These are phyloP conservation scores for Corythoichthys intestinalis DNA, from an alignment of 2,113 vertebrate genomes.

Conservation along the genomic window DNA sequence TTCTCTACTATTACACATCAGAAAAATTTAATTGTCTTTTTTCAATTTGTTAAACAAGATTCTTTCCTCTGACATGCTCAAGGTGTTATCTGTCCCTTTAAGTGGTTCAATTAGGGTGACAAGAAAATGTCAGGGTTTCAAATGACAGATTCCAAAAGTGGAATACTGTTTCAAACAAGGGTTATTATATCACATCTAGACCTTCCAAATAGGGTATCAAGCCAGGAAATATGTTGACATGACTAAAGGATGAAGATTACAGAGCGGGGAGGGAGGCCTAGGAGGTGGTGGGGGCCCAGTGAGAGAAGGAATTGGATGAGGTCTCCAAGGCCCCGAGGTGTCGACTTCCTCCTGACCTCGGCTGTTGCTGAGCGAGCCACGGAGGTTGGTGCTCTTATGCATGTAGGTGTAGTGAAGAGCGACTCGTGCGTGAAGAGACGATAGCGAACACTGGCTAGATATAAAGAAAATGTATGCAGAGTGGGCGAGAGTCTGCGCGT, in stretches of 20 bases:
- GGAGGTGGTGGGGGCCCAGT: constrained; percentile 6
- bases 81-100: too few relatives aligned
- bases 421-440: constrained; percentile 14
- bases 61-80: too few relatives aligned
- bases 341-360: constrained; percentile 45
- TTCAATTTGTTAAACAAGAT: too few relatives aligned
- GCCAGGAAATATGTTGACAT: neutral
- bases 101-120: neutral
- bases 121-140: neutral
- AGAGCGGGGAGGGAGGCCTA: constrained; percentile 28
- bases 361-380: constrained; percentile 27
- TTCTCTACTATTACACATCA: too few relatives aligned
- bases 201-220: neutral
- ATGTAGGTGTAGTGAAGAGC: constrained; percentile 3
- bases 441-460: constrained; percentile 20
- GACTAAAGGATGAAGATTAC: constrained; percentile 16
- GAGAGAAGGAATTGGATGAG: constrained; percentile 41
- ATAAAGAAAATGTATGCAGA: constrained; percentile 24
- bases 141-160: neutral
- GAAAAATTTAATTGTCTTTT: too few relatives aligned
- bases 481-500: constrained; percentile 3
- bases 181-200: neutral
- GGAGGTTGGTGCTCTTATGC: constrained; percentile 12
- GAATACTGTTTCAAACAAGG: neutral
- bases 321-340: constrained; percentile 51